Evolutionary conservation across 2,888 invertebrate species (phyloP), one percentile per base, ranked within the genome.

Genomic region (Drosophila paucipuncta): DNA sequence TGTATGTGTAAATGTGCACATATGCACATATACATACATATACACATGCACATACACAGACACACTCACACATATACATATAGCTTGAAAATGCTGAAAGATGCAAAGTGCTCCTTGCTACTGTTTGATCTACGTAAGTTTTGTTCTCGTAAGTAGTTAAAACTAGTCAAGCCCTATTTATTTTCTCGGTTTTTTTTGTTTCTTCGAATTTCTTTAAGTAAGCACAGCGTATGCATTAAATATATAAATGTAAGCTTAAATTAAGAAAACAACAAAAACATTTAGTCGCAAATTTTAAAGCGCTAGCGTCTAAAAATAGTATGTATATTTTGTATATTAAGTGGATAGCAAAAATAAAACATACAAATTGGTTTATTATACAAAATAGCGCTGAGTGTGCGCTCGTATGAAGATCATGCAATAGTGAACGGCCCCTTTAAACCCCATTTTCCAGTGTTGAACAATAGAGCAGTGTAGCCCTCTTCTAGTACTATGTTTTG

Each of bases 201-300:
- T 22, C 9, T 5, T 54, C 25, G 13, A 35, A 35, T 54, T 54
- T 25, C 25, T 22, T 57, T n/a, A 37, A 47, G 37, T 49, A 65
- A 68, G 65, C 53, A 57, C 63, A 71, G 52, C 69, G 69, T 76
- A 74, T 72, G 66, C 68, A 68, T 43, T 67, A 69, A 74, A 82
- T 57, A 57, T 52, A 43, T 78, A 55, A 70, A 66, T 77, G 65
- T 75, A 71, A 83, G 70, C 80, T 79, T 79, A 76, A 63, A 69
- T 67, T 62, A 76, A 67, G 63, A 78, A 78, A 85, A 85, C 73
- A 89, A 85, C 64, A 82, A 71, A 87, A 77, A 76, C 69, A 82
- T 89, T 72, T 74, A 70, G 69, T 72, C 52, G 65, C 52, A 67
- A 67, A 78, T 39, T 63, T 71, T 68, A 73, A 66, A 73, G 73